Evolutionary conservation across 2,113 vertebrate species (phyloP).

Genomic region (Ceratotherium simum): DNA sequence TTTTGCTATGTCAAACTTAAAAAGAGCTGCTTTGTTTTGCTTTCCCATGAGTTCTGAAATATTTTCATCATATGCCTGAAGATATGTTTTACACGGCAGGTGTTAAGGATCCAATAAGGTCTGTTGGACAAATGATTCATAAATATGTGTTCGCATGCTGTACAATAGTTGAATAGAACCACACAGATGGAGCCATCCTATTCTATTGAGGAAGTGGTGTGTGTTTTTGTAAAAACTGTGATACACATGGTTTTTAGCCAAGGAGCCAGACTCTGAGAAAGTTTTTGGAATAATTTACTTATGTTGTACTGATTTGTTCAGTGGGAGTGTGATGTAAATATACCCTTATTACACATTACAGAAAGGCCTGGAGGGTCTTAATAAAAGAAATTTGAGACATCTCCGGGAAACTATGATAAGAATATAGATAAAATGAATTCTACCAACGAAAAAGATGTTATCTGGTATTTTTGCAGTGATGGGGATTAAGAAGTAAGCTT

Average conservation of each 20-base stretch:
- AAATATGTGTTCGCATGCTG: slow-evolving; percentile 60
- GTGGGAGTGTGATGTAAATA: slow-evolving; percentile 69
- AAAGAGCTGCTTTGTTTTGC: slow-evolving; percentile 62
- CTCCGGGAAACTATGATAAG: background rate
- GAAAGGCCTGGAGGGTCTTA: slow-evolving; percentile 54
- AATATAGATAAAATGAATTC: slow-evolving; percentile 17
- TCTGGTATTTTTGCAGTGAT: slow-evolving; percentile 55
- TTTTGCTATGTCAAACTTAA: slow-evolving; percentile 64
- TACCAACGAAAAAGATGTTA: slow-evolving; percentile 44
- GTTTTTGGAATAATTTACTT: slow-evolving; percentile 72
- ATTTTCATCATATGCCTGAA: slow-evolving; percentile 51
- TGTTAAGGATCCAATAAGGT: slow-evolving; percentile 54
- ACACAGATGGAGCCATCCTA: slow-evolving; percentile 70
- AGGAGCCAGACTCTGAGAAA: slow-evolving; percentile 76
- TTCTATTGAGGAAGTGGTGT: slow-evolving; percentile 78
- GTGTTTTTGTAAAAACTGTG: slow-evolving; percentile 78
- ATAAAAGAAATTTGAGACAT: slow-evolving; percentile 16
- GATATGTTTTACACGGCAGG: slow-evolving; percentile 56
- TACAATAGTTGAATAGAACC: slow-evolving; percentile 79
- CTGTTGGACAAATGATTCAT: slow-evolving; percentile 76
- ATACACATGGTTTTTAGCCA: slow-evolving; percentile 78
- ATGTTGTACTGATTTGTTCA: slow-evolving; percentile 67
- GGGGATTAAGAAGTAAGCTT: slow-evolving; percentile 53
- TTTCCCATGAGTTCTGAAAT: slow-evolving; percentile 56
- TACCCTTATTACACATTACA: slow-evolving; percentile 28